Evolutionary conservation across 1,140 invertebrate species (phyloP), one percentile per base, ranked within the genome.

Genomic region (Steinernema khuongi): DNA sequence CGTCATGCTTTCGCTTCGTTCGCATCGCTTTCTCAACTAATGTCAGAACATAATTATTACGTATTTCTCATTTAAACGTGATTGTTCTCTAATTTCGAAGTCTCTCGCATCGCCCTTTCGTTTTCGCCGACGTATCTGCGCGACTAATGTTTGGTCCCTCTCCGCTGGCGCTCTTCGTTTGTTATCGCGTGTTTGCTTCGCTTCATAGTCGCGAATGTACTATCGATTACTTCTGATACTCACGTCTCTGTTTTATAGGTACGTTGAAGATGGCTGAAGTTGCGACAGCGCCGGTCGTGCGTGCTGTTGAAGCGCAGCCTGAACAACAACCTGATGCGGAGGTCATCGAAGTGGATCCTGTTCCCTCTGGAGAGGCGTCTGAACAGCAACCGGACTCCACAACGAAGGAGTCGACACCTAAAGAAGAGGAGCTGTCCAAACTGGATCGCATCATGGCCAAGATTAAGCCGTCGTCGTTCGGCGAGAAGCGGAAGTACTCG

Each of bases 401-500:
- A n/a, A n/a, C 36, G 36, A n/a, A 41, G 36, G 36, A 41, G 36
- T 41, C 36, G 36, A 7, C 36, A 11, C 36, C 36, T 14, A 60
- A 60, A 22, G 19, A 22, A 2, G 50, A 60, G 31, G 32, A 77
- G 18, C 28, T 36, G 30, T 76, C 60, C 1, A 44, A 28, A 22
- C 32, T 79, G 44, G 60, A 81, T 22, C 30, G 36, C 17, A 36
- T 79, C 0, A 67, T 79, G 43, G 74, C 22, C 0, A 81, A 81
- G 32, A 80, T 80, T 30, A 80, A 81, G 22, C 71, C 78, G 29
- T 67, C 79, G 18, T 77, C 30, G 22, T 81, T 19, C 33, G 76
- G 71, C 1, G 33, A 72, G 22, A 75, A 72, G 44, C 78, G 75
- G n/a, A 80, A 68, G 29, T 80, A 80, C 28, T 81, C 80, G 14